Evolutionary conservation across 2,797 vertebrate genomes (phyloP).

Genomic region (Diceros bicornis): DNA sequence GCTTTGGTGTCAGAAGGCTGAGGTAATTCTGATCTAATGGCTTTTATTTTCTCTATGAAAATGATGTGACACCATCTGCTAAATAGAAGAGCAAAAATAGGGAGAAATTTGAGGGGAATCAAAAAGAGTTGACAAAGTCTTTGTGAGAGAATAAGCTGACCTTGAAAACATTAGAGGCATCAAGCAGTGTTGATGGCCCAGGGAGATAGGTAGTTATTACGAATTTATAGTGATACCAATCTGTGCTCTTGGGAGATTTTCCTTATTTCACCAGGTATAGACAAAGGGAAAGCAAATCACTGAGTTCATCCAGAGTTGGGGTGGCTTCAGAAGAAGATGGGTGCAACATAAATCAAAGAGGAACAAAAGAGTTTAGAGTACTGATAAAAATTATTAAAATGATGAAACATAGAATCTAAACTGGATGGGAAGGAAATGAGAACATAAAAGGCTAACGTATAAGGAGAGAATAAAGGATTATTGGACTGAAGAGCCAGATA

Average conservation of each 20-base stretch:
- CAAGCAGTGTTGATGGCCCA: background rate
- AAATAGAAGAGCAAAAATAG: background rate
- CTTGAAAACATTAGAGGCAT: slow-evolving; percentile 21
- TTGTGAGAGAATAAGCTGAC: slow-evolving; percentile 5
- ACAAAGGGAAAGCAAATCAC: background rate
- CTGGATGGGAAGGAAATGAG: background rate
- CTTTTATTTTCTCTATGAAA: slow-evolving; percentile 53
- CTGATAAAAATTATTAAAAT: slow-evolving; percentile 36
- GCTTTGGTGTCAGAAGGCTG: background rate
- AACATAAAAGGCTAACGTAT: background rate
- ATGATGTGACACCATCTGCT: background rate
- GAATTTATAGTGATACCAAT: background rate
- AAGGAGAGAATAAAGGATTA: slow-evolving; percentile 17
- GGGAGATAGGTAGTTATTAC: background rate
- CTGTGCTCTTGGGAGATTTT: slow-evolving; percentile 5
- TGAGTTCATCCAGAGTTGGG: background rate
- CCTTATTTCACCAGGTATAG: background rate
- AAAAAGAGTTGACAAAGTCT: background rate
- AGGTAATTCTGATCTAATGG: background rate
- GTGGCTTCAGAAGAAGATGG: background rate
- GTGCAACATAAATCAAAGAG: background rate
- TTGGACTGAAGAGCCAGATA: background rate
- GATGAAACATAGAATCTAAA: slow-evolving; percentile 8
- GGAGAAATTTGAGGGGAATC: background rate
- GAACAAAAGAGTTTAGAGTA: background rate